Evolutionary conservation across 1,140 invertebrate genomes (phyloP), one percentile per base, ranked within the genome.

Genomic region (Heliconius nattereri): DNA sequence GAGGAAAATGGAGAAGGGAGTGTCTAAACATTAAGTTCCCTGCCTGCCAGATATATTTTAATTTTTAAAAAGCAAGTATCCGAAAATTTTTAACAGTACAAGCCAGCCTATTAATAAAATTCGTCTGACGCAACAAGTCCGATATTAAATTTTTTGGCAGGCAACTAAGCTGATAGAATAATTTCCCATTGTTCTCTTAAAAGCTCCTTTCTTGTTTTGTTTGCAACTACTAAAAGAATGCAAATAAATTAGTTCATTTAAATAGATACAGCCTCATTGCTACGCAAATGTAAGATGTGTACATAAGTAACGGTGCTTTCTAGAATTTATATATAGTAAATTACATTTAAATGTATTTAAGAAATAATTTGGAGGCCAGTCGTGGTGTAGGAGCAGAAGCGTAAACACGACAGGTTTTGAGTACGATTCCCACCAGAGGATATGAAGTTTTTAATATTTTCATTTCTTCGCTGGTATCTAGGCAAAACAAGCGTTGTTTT

Each of bases 71-170:
- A 76, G 23, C 60, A 29, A 29, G 60, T 66, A 66, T 26, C 29
- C 11, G 60, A 13, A 66, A 16, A 29, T 60, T 66, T 29, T 66
- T 26, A 66, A 66, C 60, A 66, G 60, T 72, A 40, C 35, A 72
- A 72, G 71, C 35, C 71, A 20, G 71, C 71, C 71, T 72, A 74
- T 75, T 29, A 71, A 16, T 45, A 70, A 66, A 66, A 79, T 32
- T 49, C 60, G 37, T 72, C 75, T 80, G 75, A 76, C 75, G 83
- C 83, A 84, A 84, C 83, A 84, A 75, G 83, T 84, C 13, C 60
- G 66, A 80, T 74, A 84, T 84, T 81, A 84, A 83, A 78, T 79
- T 74, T 81, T 81, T 84, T 84, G 83, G 83, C 83, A 84, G 78
- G 74, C 75, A 79, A 80, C 78, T 81, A 76, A 78, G 79, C 78